These are phyloP conservation scores for Chromoteleia sp. DNA, from an alignment of 2,888 invertebrate genomes.

Conservation along the genomic window DNA sequence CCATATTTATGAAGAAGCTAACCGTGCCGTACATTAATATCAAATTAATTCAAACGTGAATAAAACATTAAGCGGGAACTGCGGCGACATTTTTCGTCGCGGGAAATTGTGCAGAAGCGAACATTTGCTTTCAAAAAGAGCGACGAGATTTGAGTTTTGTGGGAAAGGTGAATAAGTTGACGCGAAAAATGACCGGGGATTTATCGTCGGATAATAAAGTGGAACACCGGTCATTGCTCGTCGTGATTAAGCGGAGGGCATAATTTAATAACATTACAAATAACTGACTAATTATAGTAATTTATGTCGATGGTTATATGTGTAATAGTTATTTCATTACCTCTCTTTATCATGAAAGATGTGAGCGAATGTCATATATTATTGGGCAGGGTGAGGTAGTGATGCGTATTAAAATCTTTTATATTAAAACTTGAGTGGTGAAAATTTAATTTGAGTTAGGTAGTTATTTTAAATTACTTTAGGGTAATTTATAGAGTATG, in stretches of 20 bases:
- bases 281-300: slow-evolving; percentile 57
- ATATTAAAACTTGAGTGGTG: too few species aligned
- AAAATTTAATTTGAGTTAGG: too few species aligned
- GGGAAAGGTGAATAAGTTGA: slow-evolving; percentile 13
- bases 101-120: slow-evolving; percentile 12
- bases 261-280: slow-evolving; percentile 59
- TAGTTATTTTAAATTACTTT: too few species aligned
- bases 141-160: slow-evolving; percentile 7
- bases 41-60: slow-evolving; percentile 44
- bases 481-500: too few species aligned
- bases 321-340: slow-evolving; percentile 56
- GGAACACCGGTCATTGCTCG: slow-evolving; percentile 32
- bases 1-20: slow-evolving; percentile 53
- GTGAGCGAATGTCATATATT: slow-evolving; percentile 44
- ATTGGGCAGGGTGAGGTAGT: slow-evolving; percentile 3
- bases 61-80: slow-evolving; percentile 21
- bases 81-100: slow-evolving; percentile 22
- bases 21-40: slow-evolving; percentile 31
- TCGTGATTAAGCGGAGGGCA: slow-evolving; percentile 27
- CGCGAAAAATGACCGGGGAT: slow-evolving; percentile 33
- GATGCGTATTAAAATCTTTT: slow-evolving; percentile 24
- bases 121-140: not conserved
- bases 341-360: slow-evolving; percentile 46
- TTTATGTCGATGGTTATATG: slow-evolving; percentile 51
- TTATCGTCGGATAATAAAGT: slow-evolving; percentile 56